Evolutionary conservation across 2,113 vertebrate genomes (phyloP).

Genomic region (Gallinago undulata): DNA sequence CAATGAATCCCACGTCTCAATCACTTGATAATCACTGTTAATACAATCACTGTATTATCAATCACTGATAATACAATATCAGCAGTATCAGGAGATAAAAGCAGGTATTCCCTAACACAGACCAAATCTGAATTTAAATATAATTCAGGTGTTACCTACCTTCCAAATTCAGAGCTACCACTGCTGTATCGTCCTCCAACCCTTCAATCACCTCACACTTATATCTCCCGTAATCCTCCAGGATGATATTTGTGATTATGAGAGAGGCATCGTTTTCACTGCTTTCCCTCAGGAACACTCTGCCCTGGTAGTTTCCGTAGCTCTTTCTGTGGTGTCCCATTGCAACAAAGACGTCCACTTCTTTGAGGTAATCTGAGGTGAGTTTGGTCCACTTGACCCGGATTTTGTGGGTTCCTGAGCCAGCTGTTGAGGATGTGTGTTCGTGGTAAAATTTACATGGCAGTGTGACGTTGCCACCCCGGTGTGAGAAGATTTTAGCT

Average conservation of each 20-base stretch:
- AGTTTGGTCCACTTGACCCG: conserved; percentile 94
- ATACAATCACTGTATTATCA: not conserved
- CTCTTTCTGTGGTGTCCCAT: conserved; percentile 89
- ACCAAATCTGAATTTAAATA: fast-evolving
- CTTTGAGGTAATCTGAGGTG: conserved; percentile 81
- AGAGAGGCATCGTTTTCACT: conserved; percentile 84
- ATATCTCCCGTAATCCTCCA: conserved; percentile 87
- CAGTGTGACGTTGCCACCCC: conserved; percentile 87
- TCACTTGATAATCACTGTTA: too few relatives aligned
- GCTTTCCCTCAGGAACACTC: conserved; percentile 75
- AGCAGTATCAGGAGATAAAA: not conserved
- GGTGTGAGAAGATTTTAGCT: conserved; percentile 77
- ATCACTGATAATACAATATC: not conserved
- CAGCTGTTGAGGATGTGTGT: conserved; percentile 60
- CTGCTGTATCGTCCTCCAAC: conserved; percentile 78
- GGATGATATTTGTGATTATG: conserved; percentile 78
- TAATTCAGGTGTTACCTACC: conserved; percentile 54
- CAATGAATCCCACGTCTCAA: not conserved
- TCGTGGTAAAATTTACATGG: conserved; percentile 81
- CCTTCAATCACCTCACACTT: conserved; percentile 90
- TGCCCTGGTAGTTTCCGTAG: conserved; percentile 81
- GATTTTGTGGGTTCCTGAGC: conserved; percentile 74
- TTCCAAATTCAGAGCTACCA: conserved; percentile 82
- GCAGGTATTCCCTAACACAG: not conserved
- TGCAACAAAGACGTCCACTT: conserved; percentile 84